Evolutionary conservation across 1,140 invertebrate genomes (phyloP), one percentile per base, ranked within the genome.

Genomic region (Platyscapa corneri): DNA sequence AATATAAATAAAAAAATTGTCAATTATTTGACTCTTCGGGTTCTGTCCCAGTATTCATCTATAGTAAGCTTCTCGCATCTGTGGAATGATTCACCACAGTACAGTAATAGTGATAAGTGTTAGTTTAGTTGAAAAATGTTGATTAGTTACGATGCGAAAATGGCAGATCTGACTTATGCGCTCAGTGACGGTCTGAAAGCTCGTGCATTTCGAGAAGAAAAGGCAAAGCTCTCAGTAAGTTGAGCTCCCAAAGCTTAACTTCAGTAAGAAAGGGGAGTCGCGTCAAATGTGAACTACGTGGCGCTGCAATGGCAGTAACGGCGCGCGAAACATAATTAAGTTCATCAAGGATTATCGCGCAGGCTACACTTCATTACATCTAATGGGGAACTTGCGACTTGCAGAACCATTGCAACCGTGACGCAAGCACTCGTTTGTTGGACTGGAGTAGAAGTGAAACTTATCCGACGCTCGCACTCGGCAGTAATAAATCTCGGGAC

Each of bases 301-400:
- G 64, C 64, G 64, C 27, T 32, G 3, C 30, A 32, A 8, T 32
- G 32, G 5, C 64, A 30, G 16, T 3, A 34, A 18, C 18, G 34
- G 32, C 39, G 32, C 30, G 42, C 65, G 30, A 72, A 83, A 85
- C 79, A 87, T 89, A 90, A 91, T 92, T 91, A 91, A 90, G 87
- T 90, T 90, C 90, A 91, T 90, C 88, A 90, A 86, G 82, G 86
- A 89, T 90, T 90, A 91, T 91, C 89, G 90, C 87, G 78, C 87
- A 84, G 85, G 84, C 72, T 87, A 90, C 88, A 89, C 88, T 90
- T 91, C 88, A 90, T 92, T 92, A 91, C 88, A 86, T 86, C 84
- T 53, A 84, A 86, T 85, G 88, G 86, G 76, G 85, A 87, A 81
- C 83, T 77, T 84, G 86, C 79, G 80, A 85, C 82, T 37, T 6